These are phyloP conservation scores for Amniataba percoides DNA, from an alignment of 2,797 vertebrate species.

Conservation along the genomic window DNA sequence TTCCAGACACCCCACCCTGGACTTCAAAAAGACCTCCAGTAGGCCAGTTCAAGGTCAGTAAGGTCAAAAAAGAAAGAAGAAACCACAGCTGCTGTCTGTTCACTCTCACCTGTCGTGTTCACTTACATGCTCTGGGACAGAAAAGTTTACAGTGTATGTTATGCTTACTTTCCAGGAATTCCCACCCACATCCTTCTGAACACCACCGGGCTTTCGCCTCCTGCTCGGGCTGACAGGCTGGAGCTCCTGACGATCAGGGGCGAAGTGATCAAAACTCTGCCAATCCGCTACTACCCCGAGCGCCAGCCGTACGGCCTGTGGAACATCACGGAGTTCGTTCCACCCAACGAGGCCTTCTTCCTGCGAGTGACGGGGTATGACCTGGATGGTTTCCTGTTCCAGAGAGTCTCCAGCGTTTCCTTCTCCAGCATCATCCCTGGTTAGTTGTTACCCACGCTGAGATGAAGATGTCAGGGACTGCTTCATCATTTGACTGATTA, in stretches of 20 bases:
- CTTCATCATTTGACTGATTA: background rate
- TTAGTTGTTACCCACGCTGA: slow-evolving; percentile 72
- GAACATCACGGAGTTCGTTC: slow-evolving; percentile 97
- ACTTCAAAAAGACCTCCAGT: slow-evolving; percentile 93
- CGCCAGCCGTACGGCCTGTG: slow-evolving; percentile 91
- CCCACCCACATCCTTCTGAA: slow-evolving; percentile 96
- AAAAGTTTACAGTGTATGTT: background rate
- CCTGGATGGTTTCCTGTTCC: slow-evolving; percentile 91
- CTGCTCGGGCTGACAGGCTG: slow-evolving; percentile 90
- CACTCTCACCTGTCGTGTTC: slow-evolving; percentile 38
- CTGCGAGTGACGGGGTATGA: slow-evolving; percentile 94
- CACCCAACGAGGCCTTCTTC: slow-evolving; percentile 95
- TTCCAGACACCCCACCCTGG: slow-evolving; percentile 91
- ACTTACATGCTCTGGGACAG: slow-evolving; percentile 12
- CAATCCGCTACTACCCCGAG: slow-evolving; percentile 91
- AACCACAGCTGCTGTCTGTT: slow-evolving; percentile 27
- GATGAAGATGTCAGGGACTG: background rate
- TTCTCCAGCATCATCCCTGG: slow-evolving; percentile 95
- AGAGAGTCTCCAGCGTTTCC: slow-evolving; percentile 96
- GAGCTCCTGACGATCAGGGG: slow-evolving; percentile 93
- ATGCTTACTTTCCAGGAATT: slow-evolving; percentile 85
- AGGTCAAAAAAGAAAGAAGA: slow-evolving; percentile 22
- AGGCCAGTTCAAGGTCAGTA: slow-evolving; percentile 93
- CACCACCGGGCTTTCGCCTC: slow-evolving; percentile 91
- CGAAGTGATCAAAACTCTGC: slow-evolving; percentile 90